These are phyloP conservation scores for Junonia oenone DNA, from an alignment of 2,888 invertebrate species.

Conservation along the genomic window DNA sequence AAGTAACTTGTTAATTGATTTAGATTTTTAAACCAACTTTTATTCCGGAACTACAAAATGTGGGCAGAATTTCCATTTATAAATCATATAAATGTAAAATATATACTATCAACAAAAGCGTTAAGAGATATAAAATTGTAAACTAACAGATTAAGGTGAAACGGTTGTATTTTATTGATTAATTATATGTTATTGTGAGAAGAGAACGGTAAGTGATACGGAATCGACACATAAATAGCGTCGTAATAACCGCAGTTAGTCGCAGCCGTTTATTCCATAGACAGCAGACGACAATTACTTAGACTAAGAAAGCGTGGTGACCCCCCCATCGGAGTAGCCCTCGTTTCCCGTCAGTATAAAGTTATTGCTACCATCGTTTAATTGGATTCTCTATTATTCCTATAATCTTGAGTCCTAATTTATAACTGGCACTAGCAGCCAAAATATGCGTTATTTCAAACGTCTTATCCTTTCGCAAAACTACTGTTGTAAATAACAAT, in stretches of 20 bases:
- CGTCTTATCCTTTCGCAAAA: no score
- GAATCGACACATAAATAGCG: conserved; percentile 31
- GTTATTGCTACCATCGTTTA: conserved; percentile 8
- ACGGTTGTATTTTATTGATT: background rate
- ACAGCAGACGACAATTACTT: conserved; percentile 39
- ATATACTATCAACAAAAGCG: background rate
- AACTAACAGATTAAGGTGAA: background rate
- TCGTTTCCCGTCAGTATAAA: conserved; percentile 17
- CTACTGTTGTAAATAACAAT: no score
- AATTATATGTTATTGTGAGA: background rate
- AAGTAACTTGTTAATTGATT: no score
- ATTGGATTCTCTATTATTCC: conserved; percentile 3
- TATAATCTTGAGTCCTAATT: no score
- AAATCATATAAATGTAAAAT: no score
- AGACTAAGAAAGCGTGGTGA: conserved; percentile 53
- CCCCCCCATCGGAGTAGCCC: conserved; percentile 32
- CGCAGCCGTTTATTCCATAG: conserved; percentile 34
- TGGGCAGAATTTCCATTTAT: no score
- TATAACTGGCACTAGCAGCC: no score
- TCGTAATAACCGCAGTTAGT: conserved; percentile 38
- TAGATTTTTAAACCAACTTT: no score
- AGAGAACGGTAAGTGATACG: conserved; percentile 24
- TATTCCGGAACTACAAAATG: no score
- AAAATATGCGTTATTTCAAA: no score
- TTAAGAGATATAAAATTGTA: background rate